Evolutionary conservation across 2,797 vertebrate species (phyloP).

Genomic region (Petrocephalus schoutedeni): DNA sequence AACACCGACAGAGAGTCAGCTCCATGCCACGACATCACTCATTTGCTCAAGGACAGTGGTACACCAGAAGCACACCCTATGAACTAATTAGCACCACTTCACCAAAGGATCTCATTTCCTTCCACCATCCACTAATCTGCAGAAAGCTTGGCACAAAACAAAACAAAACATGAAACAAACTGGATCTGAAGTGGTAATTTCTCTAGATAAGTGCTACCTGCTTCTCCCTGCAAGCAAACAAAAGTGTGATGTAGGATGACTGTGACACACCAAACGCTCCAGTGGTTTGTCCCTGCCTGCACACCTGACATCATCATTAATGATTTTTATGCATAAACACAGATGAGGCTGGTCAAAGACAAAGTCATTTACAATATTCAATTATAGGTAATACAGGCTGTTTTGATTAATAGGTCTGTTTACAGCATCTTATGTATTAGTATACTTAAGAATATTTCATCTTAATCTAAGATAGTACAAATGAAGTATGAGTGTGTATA

Average conservation of each 20-base stretch:
- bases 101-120: background rate
- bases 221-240: background rate
- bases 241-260: too few species aligned
- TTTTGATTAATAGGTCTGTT: too few species aligned
- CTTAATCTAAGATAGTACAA: too few species aligned
- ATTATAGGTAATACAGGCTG: too few species aligned
- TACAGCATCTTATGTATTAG: too few species aligned
- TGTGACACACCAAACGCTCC: background rate
- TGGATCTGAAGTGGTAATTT: background rate
- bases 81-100: background rate
- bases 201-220: background rate
- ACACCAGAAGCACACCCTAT: background rate
- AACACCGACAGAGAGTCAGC: background rate
- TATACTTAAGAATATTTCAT: too few species aligned
- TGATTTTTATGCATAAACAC: too few species aligned
- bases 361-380: too few species aligned
- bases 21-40: background rate
- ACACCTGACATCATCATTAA: background rate
- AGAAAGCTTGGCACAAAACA: background rate
- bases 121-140: background rate
- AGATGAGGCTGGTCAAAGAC: too few species aligned
- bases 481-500: too few species aligned
- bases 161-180: background rate
- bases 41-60: background rate
- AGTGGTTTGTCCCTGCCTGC: background rate